Base-by-base conservation (phyloP, 1,140 invertebrate species). In the Apis dorsata region DNA sequence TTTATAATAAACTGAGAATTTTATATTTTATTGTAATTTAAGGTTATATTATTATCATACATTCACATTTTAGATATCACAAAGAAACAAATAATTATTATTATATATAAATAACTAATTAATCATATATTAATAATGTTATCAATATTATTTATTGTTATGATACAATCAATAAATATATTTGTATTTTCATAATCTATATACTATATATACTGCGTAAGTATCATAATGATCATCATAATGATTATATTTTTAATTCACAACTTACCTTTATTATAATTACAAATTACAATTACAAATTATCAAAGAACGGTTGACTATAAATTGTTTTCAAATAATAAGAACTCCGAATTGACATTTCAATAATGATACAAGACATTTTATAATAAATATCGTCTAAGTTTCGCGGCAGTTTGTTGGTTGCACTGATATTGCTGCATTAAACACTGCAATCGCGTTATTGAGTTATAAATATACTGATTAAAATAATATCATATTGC, bases 271-370 rank as follows among this genome's bases (percentile, higher is more conserved):
- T 65, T 73, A 7, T 2, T 10, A 34, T 53, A 66, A 68, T 24
- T 69, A 44, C 15, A 77, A 65, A 68, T 24, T 69, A 44, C 15
- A 77, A 65, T 85, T 83, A 78, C 19, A 83, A 66, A 71, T 66
- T 73, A 68, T 83, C 28, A 71, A 83, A 83, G 53, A 66, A 72
- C 12, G 60, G 13, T 24, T 79, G 69, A 66, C 53, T 83, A 65
- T 53, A 83, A 79, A 83, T 78, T 12, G 28, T 83, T 83, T 78
- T 83, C 65, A 83, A 70, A 82, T 63, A 83, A 55, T 68, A 28
- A 60, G 59, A 80, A 81, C 51, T 62, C 28, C 51, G 62, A 71
- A 81, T 44, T 86, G 77, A 71, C 82, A 86, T 86, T 84, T 84
- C 83, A 81, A 63, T n/a, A 80, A 34, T 34, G 17, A 49, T 72